Evolutionary conservation across 2,113 vertebrate species (phyloP), one percentile per base, ranked within the genome.

Genomic region (Mormyrus lacerda): DNA sequence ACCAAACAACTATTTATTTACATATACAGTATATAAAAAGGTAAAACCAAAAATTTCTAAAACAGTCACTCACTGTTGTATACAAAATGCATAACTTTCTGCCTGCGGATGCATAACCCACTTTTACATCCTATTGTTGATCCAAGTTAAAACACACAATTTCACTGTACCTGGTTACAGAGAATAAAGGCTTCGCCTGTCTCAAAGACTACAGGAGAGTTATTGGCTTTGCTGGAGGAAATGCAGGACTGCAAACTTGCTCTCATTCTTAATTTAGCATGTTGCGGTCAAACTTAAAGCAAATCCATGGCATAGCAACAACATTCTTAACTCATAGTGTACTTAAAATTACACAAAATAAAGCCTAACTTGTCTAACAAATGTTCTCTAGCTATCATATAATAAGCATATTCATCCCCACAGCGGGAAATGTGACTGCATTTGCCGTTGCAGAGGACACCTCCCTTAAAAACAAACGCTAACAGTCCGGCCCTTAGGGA

Each of bases 1-100:
- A 87, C 50, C 17, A 58, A 27, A 86, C 47, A 24, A 7, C 47
- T 87, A 87, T 87, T 65, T 44, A 87, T 86, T 87, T 61, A 87
- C 15, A 87, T 24, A 87, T 47, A 51, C 10, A 50, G n/a, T 24
- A 42, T 15, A 35, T 35, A 61, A 87, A 87, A 58, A 87, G 6
- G 53, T 4, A 55, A 86, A 15, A 86, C 85, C 17, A n/a, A 42
- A 85, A 86, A 15, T 35, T 19, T 51, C 9, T 21, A 35, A 58
- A 58, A 87, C 42, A 21, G 15, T n/a, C 7, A 39, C 24, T 50
- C 15, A 85, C 24, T 21, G n/a, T 86, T 21, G 48, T 13, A 4
- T 31, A 51, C 27, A 35, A 55, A 31, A 35, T 51, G 19, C 21
- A n/a, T 47, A n/a, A 51, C 85, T 53, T 39, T 55, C n/a, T 53